A percentile compares a stretch with the other conserved stretches of the same genome.
Evolutionary conservation across 2,888 invertebrate species (phyloP).

Genomic region (Tryphoninae sp.): DNA sequence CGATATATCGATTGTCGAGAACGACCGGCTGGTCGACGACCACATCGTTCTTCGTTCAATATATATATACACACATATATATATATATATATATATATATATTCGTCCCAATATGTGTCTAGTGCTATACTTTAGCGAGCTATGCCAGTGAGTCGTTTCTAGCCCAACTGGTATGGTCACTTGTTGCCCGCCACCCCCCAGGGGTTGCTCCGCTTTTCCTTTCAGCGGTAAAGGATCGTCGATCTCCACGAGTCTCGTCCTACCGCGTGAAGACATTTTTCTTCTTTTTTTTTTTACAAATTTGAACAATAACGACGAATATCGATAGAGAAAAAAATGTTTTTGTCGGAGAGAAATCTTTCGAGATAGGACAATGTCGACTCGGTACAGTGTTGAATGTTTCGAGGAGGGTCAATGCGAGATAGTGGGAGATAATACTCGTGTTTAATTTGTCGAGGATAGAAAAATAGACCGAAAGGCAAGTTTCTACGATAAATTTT

Average conservation of each 20-base stretch:
- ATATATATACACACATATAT: slow-evolving; percentile 34
- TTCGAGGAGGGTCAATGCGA: background rate
- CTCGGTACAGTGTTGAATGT: background rate
- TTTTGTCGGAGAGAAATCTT: background rate
- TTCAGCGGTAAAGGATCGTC: slow-evolving; percentile 33
- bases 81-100: slow-evolving; percentile 26
- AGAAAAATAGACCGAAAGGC: background rate
- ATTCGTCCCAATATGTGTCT: slow-evolving; percentile 43
- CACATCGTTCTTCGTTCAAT: slow-evolving; percentile 59
- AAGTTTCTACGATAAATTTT: slow-evolving; percentile 25
- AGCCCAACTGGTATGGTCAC: slow-evolving; percentile 61
- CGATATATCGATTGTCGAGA: slow-evolving; percentile 78
- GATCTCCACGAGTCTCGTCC: background rate
- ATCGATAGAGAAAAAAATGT: background rate
- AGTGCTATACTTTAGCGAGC: slow-evolving; percentile 58
- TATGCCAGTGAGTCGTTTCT: slow-evolving; percentile 49
- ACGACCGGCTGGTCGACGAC: slow-evolving; percentile 76
- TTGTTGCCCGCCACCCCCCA: slow-evolving; percentile 76
- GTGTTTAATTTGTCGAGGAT: background rate
- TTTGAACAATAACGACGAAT: background rate
- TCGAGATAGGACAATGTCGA: background rate
- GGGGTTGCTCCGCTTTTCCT: slow-evolving; percentile 69
- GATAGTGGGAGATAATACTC: background rate
- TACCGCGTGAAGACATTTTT: background rate
- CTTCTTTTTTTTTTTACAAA: background rate